Evolutionary conservation across 1,140 invertebrate species (phyloP).

Genomic region (Nylanderia fulva): DNA sequence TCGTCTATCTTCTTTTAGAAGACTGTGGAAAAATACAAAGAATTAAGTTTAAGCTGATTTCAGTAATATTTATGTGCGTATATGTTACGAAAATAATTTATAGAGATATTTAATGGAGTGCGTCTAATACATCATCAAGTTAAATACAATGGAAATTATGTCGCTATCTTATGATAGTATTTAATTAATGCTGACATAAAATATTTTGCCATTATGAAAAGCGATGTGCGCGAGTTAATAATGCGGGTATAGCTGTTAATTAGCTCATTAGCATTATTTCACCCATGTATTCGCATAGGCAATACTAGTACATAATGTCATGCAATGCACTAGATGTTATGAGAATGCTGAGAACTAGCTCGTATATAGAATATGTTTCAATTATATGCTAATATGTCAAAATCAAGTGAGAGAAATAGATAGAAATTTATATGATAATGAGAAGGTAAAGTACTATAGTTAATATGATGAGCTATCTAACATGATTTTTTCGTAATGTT

Average conservation of each 20-base stretch:
- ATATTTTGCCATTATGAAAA: neutral
- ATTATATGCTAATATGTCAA: neutral
- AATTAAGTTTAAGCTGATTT: neutral
- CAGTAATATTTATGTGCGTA: neutral
- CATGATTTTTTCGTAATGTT: neutral
- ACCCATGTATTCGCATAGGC: neutral
- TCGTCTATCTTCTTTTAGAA: neutral
- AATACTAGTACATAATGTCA: neutral
- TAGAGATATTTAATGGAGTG: neutral
- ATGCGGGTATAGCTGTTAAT: neutral
- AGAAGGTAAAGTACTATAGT: neutral
- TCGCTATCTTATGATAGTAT: neutral
- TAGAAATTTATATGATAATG: too few species aligned
- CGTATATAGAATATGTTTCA: neutral
- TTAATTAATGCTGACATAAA: neutral
- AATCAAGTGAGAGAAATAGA: too few species aligned
- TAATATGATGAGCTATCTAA: neutral
- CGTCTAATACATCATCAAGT: neutral
- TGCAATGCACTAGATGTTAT: neutral
- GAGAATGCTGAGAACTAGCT: neutral
- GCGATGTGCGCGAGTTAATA: neutral
- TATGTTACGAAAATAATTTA: neutral
- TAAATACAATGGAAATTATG: neutral
- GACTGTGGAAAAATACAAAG: neutral
- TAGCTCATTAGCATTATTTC: constrained; percentile 21